Percentiles rank a stretch among this genome's conserved stretches.
Evolutionary conservation across 1,140 invertebrate genomes (phyloP).

Genomic region (Drosophila bocki): DNA sequence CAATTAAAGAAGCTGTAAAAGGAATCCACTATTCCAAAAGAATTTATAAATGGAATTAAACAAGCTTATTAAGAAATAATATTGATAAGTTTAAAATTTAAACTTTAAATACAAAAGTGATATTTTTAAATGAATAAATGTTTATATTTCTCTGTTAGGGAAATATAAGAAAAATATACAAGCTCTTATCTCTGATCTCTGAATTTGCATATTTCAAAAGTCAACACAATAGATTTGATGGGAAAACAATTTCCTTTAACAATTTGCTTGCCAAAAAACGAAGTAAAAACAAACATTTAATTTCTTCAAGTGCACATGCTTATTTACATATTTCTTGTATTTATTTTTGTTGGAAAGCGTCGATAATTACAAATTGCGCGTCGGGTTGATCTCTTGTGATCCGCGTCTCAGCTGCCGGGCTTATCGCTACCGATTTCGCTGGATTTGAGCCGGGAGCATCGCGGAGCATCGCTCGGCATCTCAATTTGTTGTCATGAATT

Average conservation of each 20-base stretch:
- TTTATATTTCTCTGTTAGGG: no score
- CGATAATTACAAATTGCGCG: constrained; percentile 70
- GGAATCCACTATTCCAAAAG: no score
- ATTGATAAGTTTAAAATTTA: no score
- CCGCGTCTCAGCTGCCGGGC: constrained; percentile 37
- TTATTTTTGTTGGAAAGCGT: constrained; percentile 30
- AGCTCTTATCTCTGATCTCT: no score
- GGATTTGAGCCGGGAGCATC: constrained; percentile 4
- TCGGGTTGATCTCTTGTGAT: constrained; percentile 53
- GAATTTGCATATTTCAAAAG: not conserved
- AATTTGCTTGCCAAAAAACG: no score
- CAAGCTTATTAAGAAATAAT: no score
- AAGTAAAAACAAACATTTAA: not conserved
- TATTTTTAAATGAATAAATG: no score
- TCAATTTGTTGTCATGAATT: constrained; percentile 72
- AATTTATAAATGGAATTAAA: no score
- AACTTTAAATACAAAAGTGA: no score
- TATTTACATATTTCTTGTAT: constrained; percentile 28
- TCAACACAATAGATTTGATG: not conserved
- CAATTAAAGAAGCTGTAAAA: no score
- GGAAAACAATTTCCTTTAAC: not conserved
- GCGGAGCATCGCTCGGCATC: constrained; percentile 29
- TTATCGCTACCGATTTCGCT: constrained; percentile 49
- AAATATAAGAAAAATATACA: no score
- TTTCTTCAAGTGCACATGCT: constrained; percentile 10